These are phyloP conservation scores for Tipula unca DNA, from an alignment of 2,888 invertebrate species.

Conservation along the genomic window DNA sequence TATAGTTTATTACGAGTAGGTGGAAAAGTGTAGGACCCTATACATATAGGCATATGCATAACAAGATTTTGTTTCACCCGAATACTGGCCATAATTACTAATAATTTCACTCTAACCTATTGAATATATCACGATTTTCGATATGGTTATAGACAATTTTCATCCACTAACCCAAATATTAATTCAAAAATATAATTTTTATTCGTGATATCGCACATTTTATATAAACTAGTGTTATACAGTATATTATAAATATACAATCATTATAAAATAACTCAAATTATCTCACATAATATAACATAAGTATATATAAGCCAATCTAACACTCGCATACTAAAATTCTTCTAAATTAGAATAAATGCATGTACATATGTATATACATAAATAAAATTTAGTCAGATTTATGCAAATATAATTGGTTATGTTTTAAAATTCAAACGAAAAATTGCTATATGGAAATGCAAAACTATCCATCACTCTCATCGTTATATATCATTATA, in stretches of 20 bases:
- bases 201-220: no score
- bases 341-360: background rate
- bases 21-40: no score
- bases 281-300: background rate
- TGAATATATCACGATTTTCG: background rate
- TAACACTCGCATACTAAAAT: background rate
- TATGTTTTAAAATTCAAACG: background rate
- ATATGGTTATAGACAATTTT: background rate
- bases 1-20: no score
- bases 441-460: background rate
- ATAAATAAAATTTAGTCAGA: background rate
- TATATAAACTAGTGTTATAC: background rate
- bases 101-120: background rate
- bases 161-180: background rate
- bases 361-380: no score
- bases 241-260: background rate
- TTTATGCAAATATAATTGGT: background rate
- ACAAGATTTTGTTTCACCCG: no score
- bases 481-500: background rate
- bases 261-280: background rate
- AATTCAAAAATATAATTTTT: background rate
- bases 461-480: background rate
- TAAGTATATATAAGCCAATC: background rate
- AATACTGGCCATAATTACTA: no score
- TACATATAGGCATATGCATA: no score